Evolutionary conservation across 2,113 vertebrate genomes (phyloP).

Genomic region (Spheniscus mendiculus): DNA sequence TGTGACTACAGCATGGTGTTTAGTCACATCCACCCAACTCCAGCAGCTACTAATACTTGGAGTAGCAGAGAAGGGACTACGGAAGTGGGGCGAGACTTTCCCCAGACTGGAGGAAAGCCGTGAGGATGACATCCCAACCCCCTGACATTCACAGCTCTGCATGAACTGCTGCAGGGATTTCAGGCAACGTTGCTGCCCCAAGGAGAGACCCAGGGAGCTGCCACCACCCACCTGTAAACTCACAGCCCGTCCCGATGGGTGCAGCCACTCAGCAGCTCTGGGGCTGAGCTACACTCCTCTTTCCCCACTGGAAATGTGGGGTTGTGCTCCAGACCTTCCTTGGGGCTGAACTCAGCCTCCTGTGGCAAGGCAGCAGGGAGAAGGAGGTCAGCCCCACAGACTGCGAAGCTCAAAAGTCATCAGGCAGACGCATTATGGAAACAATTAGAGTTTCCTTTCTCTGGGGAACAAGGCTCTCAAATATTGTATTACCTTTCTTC

Average conservation of each 20-base stretch:
- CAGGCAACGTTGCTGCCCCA: neutral
- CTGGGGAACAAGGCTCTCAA: neutral
- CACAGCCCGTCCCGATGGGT: neutral
- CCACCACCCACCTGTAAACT: neutral
- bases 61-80: neutral
- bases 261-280: neutral
- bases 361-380: neutral
- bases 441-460: conserved; percentile 36
- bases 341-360: neutral
- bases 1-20: neutral
- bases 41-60: neutral
- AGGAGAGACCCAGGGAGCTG: neutral
- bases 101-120: neutral
- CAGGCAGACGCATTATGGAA: neutral
- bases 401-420: neutral
- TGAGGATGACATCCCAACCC: neutral
- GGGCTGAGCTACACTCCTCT: neutral
- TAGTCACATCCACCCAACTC: neutral
- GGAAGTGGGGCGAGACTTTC: neutral
- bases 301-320: rapidly evolving
- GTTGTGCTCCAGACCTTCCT: neutral
- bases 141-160: neutral
- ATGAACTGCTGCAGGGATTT: neutral
- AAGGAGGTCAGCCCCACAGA: neutral
- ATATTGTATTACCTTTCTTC: neutral